Percentiles rank a stretch among this genome's conserved stretches.
Conservation (phyloP, 2,113 vertebrate genomes). For the Amazona guildingii region DNA sequence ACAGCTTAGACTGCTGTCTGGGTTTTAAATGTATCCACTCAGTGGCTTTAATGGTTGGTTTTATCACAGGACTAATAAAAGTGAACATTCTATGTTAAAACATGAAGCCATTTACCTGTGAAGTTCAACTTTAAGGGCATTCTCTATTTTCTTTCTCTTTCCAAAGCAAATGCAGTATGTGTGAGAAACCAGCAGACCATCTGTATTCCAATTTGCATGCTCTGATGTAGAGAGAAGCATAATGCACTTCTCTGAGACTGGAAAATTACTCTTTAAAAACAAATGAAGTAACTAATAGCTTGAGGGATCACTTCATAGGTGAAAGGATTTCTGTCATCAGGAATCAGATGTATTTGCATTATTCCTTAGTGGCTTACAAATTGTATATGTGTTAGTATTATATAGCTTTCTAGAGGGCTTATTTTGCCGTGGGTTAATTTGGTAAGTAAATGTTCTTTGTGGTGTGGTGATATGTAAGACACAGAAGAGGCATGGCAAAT, state of each 20-base stretch:
- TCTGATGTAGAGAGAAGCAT: neutral
- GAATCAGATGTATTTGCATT: conserved; percentile 45
- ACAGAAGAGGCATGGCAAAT: neutral
- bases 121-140: neutral
- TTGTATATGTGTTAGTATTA: neutral
- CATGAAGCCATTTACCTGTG: conserved; percentile 16
- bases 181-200: neutral
- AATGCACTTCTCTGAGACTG: neutral
- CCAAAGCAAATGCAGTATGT: neutral
- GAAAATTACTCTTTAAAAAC: neutral
- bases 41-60: neutral
- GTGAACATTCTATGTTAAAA: neutral
- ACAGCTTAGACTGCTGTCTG: neutral
- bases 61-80: conserved; percentile 44
- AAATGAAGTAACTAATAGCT: conserved; percentile 2
- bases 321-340: conserved; percentile 19
- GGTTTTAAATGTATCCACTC: neutral
- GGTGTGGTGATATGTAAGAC: conserved; percentile 9
- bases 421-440: conserved; percentile 62
- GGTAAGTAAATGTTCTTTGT: neutral
- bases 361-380: conserved; percentile 31
- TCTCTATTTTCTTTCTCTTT: conserved; percentile 9
- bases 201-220: neutral
- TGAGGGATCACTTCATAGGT: conserved; percentile 5
- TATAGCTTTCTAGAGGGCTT: neutral